These are phyloP conservation scores for Psilopsiagon aymara DNA, from an alignment of 2,113 vertebrate genomes.

Conservation along the genomic window DNA sequence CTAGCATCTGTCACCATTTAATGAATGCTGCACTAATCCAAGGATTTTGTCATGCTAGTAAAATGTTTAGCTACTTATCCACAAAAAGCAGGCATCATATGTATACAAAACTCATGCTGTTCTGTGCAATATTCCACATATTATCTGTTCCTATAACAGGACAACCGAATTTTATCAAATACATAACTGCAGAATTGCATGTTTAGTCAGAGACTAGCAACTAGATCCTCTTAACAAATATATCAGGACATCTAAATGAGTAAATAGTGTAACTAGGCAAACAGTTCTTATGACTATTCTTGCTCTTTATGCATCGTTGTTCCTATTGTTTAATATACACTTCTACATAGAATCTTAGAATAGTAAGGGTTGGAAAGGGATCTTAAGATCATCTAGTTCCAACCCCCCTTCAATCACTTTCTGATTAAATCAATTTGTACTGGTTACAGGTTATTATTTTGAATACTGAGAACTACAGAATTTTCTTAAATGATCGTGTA, in stretches of 20 bases:
- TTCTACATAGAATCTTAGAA: neutral
- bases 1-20: slow-evolving; percentile 63
- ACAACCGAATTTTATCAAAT: neutral
- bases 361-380: too few relatives aligned
- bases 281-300: neutral
- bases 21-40: slow-evolving; percentile 13
- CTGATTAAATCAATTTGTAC: slow-evolving; percentile 6
- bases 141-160: neutral
- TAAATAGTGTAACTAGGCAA: neutral
- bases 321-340: neutral
- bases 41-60: neutral
- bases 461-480: neutral
- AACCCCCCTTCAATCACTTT: neutral
- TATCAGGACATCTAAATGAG: neutral
- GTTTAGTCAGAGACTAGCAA: neutral
- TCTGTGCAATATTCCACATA: neutral
- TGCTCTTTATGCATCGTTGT: neutral
- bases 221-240: neutral
- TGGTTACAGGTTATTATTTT: neutral
- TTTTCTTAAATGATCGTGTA: neutral
- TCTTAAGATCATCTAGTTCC: too few relatives aligned
- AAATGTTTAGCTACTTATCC: slow-evolving; percentile 5
- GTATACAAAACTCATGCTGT: neutral
- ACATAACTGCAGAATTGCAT: neutral
- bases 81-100: neutral